Evolutionary conservation across 2,113 vertebrate species (phyloP).

Genomic region (Eurypyga helias): DNA sequence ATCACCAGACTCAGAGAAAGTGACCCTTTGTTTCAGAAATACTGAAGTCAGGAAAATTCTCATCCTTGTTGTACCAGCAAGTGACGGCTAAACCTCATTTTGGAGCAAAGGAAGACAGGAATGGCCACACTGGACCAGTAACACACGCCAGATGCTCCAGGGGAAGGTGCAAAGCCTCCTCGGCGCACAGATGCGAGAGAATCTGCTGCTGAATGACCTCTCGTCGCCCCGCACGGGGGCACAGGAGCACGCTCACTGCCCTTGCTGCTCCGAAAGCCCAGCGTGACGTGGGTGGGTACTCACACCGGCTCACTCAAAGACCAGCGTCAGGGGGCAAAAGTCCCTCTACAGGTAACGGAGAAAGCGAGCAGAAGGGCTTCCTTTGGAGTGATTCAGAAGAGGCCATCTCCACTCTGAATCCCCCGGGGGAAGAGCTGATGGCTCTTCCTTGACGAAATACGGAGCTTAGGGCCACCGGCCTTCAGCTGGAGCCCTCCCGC

Average conservation of each 20-base stretch:
- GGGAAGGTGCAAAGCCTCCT: background rate
- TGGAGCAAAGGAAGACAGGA: background rate
- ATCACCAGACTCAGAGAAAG: background rate
- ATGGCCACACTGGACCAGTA: background rate
- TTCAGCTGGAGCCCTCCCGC: background rate
- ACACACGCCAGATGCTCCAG: background rate
- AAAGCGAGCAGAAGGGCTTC: conserved; percentile 25
- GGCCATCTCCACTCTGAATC: background rate
- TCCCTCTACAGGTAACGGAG: background rate
- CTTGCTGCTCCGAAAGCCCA: background rate
- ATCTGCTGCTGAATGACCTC: background rate
- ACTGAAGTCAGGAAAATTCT: background rate
- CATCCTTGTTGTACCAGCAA: background rate
- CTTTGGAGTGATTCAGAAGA: conserved; percentile 33
- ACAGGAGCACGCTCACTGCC: background rate
- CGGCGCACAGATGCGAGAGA: background rate
- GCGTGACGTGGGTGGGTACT: background rate
- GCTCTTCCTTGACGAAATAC: conserved; percentile 6
- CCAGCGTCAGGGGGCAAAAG: background rate
- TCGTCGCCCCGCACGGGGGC: background rate
- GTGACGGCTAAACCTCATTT: background rate
- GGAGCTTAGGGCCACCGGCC: background rate
- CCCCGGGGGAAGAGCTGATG: background rate
- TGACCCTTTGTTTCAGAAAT: conserved; percentile 1
- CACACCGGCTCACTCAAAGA: background rate